Evolutionary conservation across 2,113 vertebrate species (phyloP).

Genomic region (Brachypodius melanocephalos): DNA sequence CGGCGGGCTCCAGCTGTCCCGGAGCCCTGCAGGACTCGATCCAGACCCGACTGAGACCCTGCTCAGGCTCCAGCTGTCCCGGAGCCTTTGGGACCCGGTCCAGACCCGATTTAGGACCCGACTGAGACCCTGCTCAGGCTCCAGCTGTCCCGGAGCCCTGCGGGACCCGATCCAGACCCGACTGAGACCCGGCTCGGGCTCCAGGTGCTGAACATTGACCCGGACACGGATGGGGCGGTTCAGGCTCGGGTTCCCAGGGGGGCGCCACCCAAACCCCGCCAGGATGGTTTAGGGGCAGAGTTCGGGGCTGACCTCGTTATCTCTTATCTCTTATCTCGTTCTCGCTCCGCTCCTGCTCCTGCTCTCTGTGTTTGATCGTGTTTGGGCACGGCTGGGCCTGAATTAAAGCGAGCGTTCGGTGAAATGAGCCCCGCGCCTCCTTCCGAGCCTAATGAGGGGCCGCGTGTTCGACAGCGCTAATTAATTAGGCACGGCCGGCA

Average conservation of each 20-base stretch:
- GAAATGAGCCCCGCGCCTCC: neutral
- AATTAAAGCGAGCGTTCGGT: neutral
- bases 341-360: neutral
- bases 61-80: neutral
- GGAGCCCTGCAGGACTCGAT: accelerated
- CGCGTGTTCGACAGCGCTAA: neutral
- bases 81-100: accelerated
- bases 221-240: neutral
- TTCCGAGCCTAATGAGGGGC: neutral
- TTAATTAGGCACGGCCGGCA: neutral
- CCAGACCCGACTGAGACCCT: neutral
- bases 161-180: too few species aligned
- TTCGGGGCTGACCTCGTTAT: neutral
- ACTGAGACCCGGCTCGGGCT: neutral
- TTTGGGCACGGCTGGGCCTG: neutral
- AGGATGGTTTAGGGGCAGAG: accelerated
- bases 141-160: too few species aligned
- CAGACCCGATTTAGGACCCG: neutral
- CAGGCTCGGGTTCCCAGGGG: neutral
- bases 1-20: neutral
- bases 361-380: neutral
- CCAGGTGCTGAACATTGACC: neutral
- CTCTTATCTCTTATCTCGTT: neutral
- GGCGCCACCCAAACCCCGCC: neutral
- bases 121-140: neutral